phyloP scores from a whole-genome alignment of 2,888 invertebrate genomes.

The Platycnemis pennipes region DNA sequence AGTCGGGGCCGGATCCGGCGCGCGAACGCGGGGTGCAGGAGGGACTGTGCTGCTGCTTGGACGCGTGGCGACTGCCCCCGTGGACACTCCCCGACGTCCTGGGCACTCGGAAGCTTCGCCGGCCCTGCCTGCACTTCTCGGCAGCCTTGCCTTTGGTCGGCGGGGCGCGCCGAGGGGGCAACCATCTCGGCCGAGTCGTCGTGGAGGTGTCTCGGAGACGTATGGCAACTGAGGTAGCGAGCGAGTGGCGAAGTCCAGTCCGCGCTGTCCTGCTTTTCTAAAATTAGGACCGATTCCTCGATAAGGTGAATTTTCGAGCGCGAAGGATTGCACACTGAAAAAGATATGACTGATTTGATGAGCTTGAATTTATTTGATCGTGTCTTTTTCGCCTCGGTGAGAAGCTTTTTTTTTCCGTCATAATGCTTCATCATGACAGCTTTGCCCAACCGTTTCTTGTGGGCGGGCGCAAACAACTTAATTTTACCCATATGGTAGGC shows the following conservation, averaged over 20 bases:
- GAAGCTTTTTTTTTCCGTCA: too few relatives aligned
- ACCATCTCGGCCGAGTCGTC: neutral
- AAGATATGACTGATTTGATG: neutral
- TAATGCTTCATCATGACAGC: too few relatives aligned
- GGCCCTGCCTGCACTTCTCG: neutral
- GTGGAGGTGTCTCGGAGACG: constrained; percentile 10
- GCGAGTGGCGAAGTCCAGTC: neutral
- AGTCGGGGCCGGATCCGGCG: neutral
- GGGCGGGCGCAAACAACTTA: too few relatives aligned
- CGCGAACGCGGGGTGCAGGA: neutral
- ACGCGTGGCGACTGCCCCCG: too few relatives aligned
- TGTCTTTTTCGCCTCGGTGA: neutral
- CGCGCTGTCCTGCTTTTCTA: neutral
- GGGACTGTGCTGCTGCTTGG: neutral
- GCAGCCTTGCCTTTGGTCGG: neutral
- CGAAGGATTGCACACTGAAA: neutral
- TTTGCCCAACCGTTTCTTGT: too few relatives aligned
- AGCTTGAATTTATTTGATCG: too few relatives aligned
- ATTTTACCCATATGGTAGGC: too few relatives aligned
- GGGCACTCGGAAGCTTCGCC: neutral
- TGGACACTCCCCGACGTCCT: neutral
- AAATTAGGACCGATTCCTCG: neutral
- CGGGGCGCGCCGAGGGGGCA: neutral
- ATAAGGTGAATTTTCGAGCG: neutral
- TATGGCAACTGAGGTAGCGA: constrained; percentile 58